Base-by-base conservation (phyloP, 2,888 invertebrate genomes). In the Meteorus cinctellus region DNA sequence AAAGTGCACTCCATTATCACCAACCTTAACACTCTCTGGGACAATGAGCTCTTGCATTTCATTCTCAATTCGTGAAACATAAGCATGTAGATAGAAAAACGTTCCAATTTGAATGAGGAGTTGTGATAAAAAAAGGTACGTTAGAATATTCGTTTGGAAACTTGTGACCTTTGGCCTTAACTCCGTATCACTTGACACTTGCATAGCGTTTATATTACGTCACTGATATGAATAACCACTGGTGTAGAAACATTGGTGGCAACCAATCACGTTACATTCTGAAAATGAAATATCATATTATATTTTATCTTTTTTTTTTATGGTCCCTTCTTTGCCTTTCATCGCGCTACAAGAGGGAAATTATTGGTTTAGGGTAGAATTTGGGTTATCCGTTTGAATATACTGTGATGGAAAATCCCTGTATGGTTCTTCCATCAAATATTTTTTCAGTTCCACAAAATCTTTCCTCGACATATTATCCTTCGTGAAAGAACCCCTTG, bases 21-120 rank as follows among this genome's bases (percentile, higher is more conserved):
- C 73, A 31, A 72, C 70, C 55, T 76, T 78, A 62, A 72, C 71
- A 74, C 76, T 72, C 41, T 70, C 77, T 36, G 74, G 76, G 62
- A 78, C 70, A 59, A 78, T 77, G 24, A 78, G 72, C 29, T 76
- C 73, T n/a, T 81, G 77, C 14, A 88, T 78, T 69, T 87, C 83
- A 19, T 81, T 83, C 74, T 89, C 88, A 74, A 89, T 81, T 72
- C 82, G 82, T 41, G 80, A 78, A 74, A 89, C 83, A 77, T 88
- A 85, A 48, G 82, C 83, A 77, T 89, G 88, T 31, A 89, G 84
- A 77, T 89, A 89, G 55, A 82, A 81, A 72, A 88, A 89, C 1
- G 84, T 84, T 70, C 86, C 81, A 77, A 88, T 83, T 78, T 89
- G 89, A 29, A 84, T 78, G 60, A 85, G 76, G 72, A 88, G 88